Evolutionary conservation across 2,888 invertebrate species (phyloP), one percentile per base, ranked within the genome.

Genomic region (Linnaemya vulpina): DNA sequence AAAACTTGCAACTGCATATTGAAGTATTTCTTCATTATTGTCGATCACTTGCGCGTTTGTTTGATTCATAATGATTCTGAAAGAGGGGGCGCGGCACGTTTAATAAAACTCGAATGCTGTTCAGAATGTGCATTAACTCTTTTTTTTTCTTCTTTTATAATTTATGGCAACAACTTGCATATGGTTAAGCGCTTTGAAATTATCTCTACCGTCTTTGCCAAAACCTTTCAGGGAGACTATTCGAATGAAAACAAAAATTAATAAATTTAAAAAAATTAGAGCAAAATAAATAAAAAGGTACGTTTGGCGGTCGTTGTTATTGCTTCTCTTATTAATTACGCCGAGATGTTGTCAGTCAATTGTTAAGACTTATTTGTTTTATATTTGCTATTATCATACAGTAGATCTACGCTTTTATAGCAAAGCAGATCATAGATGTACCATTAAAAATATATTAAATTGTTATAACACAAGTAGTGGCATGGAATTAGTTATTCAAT

Each of bases 201-300:
- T 25, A 38, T 51, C 51, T 51, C 62, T 76, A 76, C 15, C 63
- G 75, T 55, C 71, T 82, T 82, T 77, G 82, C 65, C 65, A 49
- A 65, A 65, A 82, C 71, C 71, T 82, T 22, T 46, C 67, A 78
- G 65, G 78, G 60, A 75, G 82, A 85, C 85, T 82, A 71, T 63
- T 53, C 73, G 15, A 38, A 30, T 30, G 13, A 70, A 76, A 71
- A 70, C 20, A 46, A 62, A 35, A 73, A 67, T 46, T 30, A 17
- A 63, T 17, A 49, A 46, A 35, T 30, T 55, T 55, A 9, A 3
- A 35, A 46, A 73, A 58, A 53, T 58, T 35, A 60, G 60, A 49
- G 49, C 43, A 58, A 35, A 55, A 22, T 3, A 30, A 22, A 53
- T 40, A 75, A 68, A 53, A 35, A n/a, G 10, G 13, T 15, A n/a